phyloP scores from a whole-genome alignment of 2,888 invertebrate genomes.

The Lepas anatifera region DNA sequence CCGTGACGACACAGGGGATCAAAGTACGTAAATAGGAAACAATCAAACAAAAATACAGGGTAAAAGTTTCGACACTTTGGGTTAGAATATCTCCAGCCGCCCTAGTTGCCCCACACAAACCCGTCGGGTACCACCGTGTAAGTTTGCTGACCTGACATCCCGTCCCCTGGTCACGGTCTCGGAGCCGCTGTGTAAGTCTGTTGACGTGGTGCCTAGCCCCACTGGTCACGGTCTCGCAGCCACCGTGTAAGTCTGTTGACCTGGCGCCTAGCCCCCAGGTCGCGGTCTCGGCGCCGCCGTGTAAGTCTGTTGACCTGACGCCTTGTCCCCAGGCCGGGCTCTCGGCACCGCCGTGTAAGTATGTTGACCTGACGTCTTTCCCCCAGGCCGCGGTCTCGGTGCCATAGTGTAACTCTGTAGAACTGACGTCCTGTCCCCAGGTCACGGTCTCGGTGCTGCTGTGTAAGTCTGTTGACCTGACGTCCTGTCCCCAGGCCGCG shows the following conservation, averaged over 20 bases:
- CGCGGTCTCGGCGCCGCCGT: not conserved
- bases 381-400: not conserved
- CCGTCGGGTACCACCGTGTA: no score
- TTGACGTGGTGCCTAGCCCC: not conserved
- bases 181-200: not conserved
- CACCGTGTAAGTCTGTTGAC: no score
- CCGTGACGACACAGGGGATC: no score
- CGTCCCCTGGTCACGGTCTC: not conserved
- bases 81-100: no score
- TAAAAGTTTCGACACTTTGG: no score
- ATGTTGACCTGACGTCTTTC: not conserved
- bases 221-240: not conserved
- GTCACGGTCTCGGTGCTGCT: not conserved
- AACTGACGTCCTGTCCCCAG: no score
- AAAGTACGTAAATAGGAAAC: no score
- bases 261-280: no score
- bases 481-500: not conserved
- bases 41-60: no score
- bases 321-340: not conserved
- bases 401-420: no score
- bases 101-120: no score
- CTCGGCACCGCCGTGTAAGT: not conserved
- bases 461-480: not conserved
- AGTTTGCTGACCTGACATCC: no score
- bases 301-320: not conserved